Base-by-base conservation (phyloP, 1,140 invertebrate species). In the Phymorhynchus buccinoides region DNA sequence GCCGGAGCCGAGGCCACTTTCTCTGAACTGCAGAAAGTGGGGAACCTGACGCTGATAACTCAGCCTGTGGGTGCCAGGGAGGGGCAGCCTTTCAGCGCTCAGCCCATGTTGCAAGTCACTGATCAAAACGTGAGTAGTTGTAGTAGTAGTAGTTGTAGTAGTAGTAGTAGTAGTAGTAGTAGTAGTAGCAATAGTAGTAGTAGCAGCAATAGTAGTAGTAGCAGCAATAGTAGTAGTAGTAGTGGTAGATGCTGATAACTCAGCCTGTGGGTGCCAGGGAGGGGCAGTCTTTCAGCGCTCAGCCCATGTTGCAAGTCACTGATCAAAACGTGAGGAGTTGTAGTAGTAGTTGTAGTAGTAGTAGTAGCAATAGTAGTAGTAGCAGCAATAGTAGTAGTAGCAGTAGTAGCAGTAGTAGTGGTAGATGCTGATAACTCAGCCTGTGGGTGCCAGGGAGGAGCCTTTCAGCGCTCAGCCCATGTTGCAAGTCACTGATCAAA, bases 71-170 rank as follows among this genome's bases (percentile, higher is more conserved):
- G 87, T 7, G 81, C 52, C 7, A 80, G 87, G 78, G 89, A 90
- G 48, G 87, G 86, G 9, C 73, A 86, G 6, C 30, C 79, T 7
- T 89, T 90, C 41, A 84, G n/a, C 12, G 80, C 56, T 0, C 87
- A 87, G 44, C 86, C 88, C 0, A 85, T 86, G 68, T 85, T 90
- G 30, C 75, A 84, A 84, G 89, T 88, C 14, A 52, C 39, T 32
- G 89, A 89, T 66, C 30, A 22, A 22, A 30, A 80, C 14, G 88
- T 89, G 84, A 84, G 83, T 71, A 48, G n/a, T n/a, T n/a, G n/a
- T n/a, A n/a, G n/a, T n/a, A n/a, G n/a, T n/a, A n/a, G n/a, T n/a
- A n/a, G n/a, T n/a, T n/a, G n/a, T n/a, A n/a, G n/a, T n/a, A n/a
- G n/a, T n/a, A n/a, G n/a, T n/a, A n/a, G n/a, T n/a, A n/a, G n/a